phyloP scores from a whole-genome alignment of 2,888 invertebrate species.

The Diarsia dahlii region DNA sequence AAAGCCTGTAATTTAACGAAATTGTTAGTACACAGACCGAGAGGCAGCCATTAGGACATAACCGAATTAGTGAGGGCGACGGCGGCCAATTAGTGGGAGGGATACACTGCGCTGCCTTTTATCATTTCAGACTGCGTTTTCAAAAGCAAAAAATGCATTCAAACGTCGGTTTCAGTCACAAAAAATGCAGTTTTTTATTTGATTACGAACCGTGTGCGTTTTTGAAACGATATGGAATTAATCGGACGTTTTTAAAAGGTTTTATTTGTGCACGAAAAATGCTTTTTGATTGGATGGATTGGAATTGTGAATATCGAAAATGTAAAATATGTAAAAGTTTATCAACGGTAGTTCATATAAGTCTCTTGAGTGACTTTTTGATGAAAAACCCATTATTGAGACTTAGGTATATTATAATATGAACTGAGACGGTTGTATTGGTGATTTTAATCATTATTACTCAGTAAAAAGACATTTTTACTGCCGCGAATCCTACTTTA shows the following conservation, averaged over 20 bases:
- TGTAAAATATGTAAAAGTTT: conserved; percentile 20
- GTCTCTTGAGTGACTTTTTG: no score
- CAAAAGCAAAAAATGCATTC: conserved; percentile 19
- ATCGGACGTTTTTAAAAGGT: conserved; percentile 25
- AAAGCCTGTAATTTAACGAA: conserved; percentile 62
- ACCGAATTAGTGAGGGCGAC: conserved; percentile 75
- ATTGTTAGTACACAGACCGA: conserved; percentile 77
- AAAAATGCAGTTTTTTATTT: not conserved
- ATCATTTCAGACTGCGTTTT: conserved; percentile 46
- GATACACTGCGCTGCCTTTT: conserved; percentile 44
- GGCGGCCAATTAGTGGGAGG: conserved; percentile 69
- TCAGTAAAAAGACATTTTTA: no score
- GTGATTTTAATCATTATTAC: no score
- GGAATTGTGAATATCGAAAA: conserved; percentile 17
- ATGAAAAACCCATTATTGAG: no score
- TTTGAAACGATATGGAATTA: conserved; percentile 33
- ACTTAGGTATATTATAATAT: no score
- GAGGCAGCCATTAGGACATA: conserved; percentile 77
- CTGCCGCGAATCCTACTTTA: no score
- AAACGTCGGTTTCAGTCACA: conserved; percentile 9
- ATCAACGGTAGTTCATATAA: no score
- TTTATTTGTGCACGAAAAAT: conserved; percentile 17
- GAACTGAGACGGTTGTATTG: no score
- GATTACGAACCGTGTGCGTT: not conserved
- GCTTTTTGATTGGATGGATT: conserved; percentile 34